phyloP scores from a whole-genome alignment of 2,797 vertebrate genomes.

The Luscinia megarhynchos region DNA sequence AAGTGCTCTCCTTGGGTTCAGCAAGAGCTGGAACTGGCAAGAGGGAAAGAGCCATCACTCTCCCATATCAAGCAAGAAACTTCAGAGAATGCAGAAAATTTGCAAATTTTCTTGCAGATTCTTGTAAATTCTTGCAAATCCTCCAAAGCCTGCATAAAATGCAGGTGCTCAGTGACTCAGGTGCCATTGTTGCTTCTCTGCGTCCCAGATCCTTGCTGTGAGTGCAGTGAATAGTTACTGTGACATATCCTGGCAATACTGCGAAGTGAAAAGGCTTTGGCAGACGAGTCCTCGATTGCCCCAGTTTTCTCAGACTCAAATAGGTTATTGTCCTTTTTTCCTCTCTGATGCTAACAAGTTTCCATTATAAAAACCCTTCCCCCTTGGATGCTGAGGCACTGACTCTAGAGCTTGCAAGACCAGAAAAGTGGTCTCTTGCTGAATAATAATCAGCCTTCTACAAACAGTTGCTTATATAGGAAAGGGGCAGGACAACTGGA shows the following conservation, averaged over 20 bases:
- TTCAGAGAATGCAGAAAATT: not conserved
- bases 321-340: constrained; percentile 55
- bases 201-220: not conserved
- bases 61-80: not conserved
- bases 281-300: constrained; percentile 2
- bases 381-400: not conserved
- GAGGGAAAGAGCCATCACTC: not conserved
- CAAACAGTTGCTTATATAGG: not conserved
- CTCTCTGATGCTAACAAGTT: constrained; percentile 29
- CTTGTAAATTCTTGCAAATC: not conserved
- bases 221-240: not conserved
- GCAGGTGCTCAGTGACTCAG: not conserved
- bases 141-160: not conserved
- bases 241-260: constrained; percentile 12
- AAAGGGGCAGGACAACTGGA: not conserved
- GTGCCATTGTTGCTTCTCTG: not conserved
- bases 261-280: constrained; percentile 42
- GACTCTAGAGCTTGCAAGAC: not conserved
- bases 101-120: not conserved
- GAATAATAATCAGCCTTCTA: not conserved
- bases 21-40: not conserved
- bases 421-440: not conserved
- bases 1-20: not conserved
- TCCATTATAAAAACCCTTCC: not conserved
- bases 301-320: constrained; percentile 59